Conservation (phyloP, 2,888 invertebrate genomes). For the Synanthedon andrenaeformis region DNA sequence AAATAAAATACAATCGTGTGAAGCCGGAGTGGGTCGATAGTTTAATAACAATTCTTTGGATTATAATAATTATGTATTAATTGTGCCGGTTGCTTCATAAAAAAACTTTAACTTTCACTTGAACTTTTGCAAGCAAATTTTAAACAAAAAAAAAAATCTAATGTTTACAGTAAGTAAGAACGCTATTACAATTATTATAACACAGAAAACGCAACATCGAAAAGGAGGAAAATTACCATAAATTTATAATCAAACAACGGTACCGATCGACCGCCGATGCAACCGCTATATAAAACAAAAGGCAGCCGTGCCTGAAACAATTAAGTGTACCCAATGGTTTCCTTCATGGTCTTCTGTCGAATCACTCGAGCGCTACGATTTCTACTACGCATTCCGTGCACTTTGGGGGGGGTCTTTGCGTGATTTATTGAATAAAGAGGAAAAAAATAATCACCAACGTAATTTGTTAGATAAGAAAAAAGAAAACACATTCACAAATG, state of each 20-base stretch:
- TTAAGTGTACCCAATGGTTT: conserved; percentile 35
- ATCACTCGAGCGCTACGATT: conserved; percentile 46
- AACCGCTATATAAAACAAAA: conserved; percentile 44
- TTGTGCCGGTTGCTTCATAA: too few species aligned
- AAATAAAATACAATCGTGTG: too few species aligned
- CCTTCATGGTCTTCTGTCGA: conserved; percentile 29
- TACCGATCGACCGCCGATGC: conserved; percentile 33
- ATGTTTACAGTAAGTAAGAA: too few species aligned
- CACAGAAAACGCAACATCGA: not conserved
- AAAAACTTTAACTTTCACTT: too few species aligned
- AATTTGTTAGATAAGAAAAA: conserved; percentile 8
- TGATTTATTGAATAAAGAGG: conserved; percentile 2
- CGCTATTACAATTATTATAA: too few species aligned
- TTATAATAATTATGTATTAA: too few species aligned
- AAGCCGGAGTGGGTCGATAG: too few species aligned
- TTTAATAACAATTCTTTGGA: too few species aligned
- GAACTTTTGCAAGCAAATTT: too few species aligned
- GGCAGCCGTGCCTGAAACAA: conserved; percentile 49
- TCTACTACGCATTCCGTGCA: conserved; percentile 37
- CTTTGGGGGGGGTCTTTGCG: not conserved
- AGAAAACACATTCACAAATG: conserved; percentile 5
- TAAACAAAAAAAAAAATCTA: too few species aligned
- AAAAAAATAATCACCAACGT: not conserved
- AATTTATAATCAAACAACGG: conserved; percentile 23
- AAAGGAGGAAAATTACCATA: not conserved